Conservation (phyloP, 1,140 invertebrate species). For the Caenorhabditis inopinata region DNA sequence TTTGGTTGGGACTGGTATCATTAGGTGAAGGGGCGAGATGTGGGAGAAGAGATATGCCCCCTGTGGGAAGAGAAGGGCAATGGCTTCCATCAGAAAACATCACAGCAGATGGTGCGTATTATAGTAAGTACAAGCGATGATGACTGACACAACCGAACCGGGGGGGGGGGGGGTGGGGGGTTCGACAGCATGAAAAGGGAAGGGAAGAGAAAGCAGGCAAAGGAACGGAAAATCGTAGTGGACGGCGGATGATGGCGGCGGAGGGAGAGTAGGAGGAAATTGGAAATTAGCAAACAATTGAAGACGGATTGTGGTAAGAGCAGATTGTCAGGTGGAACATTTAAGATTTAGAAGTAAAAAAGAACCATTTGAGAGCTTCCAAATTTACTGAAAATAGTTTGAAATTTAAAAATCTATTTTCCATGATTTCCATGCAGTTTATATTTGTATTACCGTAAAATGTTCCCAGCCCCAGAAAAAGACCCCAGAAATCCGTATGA, state of each 20-base stretch:
- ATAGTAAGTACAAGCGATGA: slow-evolving; percentile 19
- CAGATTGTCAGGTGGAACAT: not conserved
- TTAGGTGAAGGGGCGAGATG: not conserved
- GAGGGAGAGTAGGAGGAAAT: slow-evolving; percentile 4
- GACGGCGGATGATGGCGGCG: not conserved
- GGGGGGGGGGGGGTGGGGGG: no score
- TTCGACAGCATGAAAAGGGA: not conserved
- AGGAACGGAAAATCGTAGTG: slow-evolving; percentile 24
- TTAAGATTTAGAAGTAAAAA: not conserved
- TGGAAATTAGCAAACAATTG: slow-evolving; percentile 34
- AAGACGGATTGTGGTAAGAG: not conserved
- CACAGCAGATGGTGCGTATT: slow-evolving; percentile 14
- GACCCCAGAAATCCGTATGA: no score
- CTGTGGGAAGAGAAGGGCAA: not conserved
- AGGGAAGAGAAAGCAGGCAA: not conserved
- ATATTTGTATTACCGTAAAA: no score
- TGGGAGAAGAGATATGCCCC: not conserved
- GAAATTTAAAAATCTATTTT: not conserved
- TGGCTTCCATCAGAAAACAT: slow-evolving; percentile 23
- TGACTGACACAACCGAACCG: not conserved
- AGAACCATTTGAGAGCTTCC: not conserved
- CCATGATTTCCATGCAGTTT: no score
- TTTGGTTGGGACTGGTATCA: no score
- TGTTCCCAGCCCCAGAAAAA: no score
- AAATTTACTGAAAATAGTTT: not conserved